Evolutionary conservation across 1,140 invertebrate genomes (phyloP).

Genomic region (Platyscapa corneri): DNA sequence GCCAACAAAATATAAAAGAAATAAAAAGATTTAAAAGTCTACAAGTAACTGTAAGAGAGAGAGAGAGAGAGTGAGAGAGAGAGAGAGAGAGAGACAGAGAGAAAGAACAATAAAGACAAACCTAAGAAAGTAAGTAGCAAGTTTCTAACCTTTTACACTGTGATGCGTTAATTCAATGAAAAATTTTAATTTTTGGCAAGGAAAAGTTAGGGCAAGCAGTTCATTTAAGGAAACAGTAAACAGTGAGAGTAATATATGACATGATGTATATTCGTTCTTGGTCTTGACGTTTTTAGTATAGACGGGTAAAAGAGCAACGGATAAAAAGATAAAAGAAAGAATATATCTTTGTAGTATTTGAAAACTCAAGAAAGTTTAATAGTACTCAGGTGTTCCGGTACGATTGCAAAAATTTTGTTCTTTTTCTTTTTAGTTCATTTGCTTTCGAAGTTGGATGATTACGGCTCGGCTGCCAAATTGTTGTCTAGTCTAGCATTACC

Average conservation of each 20-base stretch:
- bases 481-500: conserved; percentile 39
- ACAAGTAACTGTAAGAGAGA: neutral
- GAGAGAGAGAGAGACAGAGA: too few species aligned
- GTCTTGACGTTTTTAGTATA: neutral
- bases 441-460: conserved; percentile 44
- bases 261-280: neutral
- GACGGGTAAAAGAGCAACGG: neutral
- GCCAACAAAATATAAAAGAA: neutral
- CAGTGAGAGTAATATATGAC: conserved; percentile 37
- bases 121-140: neutral
- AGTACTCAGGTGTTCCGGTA: conserved; percentile 38
- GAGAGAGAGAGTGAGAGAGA: conserved; percentile 9
- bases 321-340: conserved; percentile 20
- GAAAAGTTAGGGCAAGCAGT: conserved; percentile 4
- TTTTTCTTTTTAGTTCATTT: neutral
- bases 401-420: conserved; percentile 35
- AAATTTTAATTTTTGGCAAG: conserved; percentile 43
- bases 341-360: conserved; percentile 20
- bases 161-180: conserved; percentile 33
- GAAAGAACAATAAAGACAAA: neutral
- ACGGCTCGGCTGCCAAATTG: conserved; percentile 41
- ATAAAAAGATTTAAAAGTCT: neutral
- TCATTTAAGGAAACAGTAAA: neutral
- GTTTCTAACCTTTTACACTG: neutral
- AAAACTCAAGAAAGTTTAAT: conserved; percentile 47